Conservation (phyloP, 2,113 vertebrate species). For the Myotis davidii region DNA sequence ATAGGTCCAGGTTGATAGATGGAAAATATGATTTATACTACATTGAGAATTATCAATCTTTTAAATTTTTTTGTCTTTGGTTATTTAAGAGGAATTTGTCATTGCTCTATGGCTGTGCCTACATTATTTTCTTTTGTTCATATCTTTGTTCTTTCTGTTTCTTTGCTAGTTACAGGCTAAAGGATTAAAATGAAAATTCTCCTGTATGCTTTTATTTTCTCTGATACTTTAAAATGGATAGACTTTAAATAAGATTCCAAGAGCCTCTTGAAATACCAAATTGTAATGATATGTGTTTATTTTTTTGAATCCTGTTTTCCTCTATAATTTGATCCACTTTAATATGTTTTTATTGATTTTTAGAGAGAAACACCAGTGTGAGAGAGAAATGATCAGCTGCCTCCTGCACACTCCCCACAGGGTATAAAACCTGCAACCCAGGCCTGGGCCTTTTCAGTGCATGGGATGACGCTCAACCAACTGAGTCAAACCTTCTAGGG, state of each 20-base stretch:
- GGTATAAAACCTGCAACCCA: too few relatives aligned
- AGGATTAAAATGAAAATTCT: conserved; percentile 15
- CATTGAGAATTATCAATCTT: conserved; percentile 68
- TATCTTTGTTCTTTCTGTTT: conserved; percentile 32
- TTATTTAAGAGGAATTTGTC: conserved; percentile 65
- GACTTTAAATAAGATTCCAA: neutral
- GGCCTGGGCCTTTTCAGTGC: too few relatives aligned
- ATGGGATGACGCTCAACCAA: too few relatives aligned
- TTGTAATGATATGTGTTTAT: neutral
- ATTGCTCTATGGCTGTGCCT: conserved; percentile 45
- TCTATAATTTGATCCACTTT: conserved; percentile 20
- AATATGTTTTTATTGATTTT: conserved; percentile 1
- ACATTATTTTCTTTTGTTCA: conserved; percentile 26
- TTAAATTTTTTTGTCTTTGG: conserved; percentile 77
- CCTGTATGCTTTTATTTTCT: conserved; percentile 13
- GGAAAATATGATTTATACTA: conserved; percentile 74
- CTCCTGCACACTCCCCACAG: too few relatives aligned
- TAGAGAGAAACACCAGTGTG: too few relatives aligned
- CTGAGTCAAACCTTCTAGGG: too few relatives aligned
- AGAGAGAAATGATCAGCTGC: too few relatives aligned
- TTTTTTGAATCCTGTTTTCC: neutral
- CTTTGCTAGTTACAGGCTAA: neutral
- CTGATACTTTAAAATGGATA: conserved; percentile 32
- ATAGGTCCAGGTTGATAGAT: conserved; percentile 61
- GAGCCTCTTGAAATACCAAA: neutral